Base-by-base conservation (phyloP, 2,113 vertebrate species). In the Empidonax traillii region DNA sequence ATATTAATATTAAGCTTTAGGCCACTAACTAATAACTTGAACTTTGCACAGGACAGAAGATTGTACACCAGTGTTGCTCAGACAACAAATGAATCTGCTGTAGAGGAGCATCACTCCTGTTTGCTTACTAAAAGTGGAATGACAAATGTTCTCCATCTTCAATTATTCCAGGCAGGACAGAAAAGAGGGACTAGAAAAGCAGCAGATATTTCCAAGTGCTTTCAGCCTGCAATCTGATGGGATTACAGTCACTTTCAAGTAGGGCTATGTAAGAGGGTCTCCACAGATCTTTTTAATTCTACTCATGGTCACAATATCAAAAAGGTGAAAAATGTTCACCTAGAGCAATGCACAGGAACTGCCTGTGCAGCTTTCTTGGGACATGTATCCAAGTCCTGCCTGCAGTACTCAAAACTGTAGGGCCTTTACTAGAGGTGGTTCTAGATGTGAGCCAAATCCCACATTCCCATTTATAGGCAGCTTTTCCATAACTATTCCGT, bases 301-400 rank as follows among this genome's bases (percentile, higher is more conserved):
- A 39, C 8, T 47, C 8, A 14, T 13, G 8, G 39, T 43, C 27
- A n/a, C 0, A 1, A 35, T 24, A 39, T 0, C 2, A 59, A 77
- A 77, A 80, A 82, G 44, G 25, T 9, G 13, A 52, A 51, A 81
- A 81, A 4, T 4, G 6, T 21, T 78, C 17, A 47, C 25, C 35
- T 55, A 35, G 12, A 84, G 39, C 14, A 84, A 71, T 47, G 39
- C 22, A 39, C 10, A n/a, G 30, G 9, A 53, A 23, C 27, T 47
- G 62, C 19, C 35, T 67, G 30, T 3, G 44, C 24, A 87, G 58
- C 21, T 61, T 46, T 81, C 49, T n/a, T 59, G 69, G 55, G 22
- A 47, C 4, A 2, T 9, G 2, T 35, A 35, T 51, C 46, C 33
- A 80, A 46, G 37, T 53, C 13, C 43, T n/a, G 24, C 18, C 25